Evolutionary conservation across 1,140 invertebrate genomes (phyloP).

Genomic region (Episyrphus balteatus): DNA sequence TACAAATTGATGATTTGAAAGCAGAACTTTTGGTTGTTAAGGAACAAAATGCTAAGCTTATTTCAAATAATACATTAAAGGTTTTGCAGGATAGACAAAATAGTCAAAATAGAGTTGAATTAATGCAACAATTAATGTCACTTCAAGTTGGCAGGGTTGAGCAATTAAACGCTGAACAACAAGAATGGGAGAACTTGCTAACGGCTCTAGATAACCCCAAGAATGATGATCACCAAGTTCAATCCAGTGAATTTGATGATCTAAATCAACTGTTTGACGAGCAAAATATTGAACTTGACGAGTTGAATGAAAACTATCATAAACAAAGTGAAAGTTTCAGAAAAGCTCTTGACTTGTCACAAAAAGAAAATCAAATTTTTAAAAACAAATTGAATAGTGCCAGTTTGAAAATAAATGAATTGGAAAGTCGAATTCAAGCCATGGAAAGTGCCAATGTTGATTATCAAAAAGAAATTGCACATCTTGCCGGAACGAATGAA

Average conservation of each 20-base stretch:
- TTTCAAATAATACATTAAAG: background rate
- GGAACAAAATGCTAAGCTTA: conserved; percentile 4
- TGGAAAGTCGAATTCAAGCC: too few species aligned
- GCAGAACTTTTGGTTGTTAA: conserved; percentile 22
- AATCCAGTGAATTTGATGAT: conserved; percentile 21
- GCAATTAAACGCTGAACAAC: background rate
- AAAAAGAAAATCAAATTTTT: conserved; percentile 14
- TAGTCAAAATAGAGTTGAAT: background rate
- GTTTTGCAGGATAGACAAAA: background rate
- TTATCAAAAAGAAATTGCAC: too few species aligned
- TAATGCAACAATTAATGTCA: background rate
- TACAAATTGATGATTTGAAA: conserved; percentile 20
- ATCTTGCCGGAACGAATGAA: background rate
- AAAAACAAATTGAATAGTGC: background rate
- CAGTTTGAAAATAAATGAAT: background rate
- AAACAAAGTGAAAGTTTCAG: conserved; percentile 6
- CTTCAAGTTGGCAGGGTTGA: background rate
- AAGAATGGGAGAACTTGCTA: conserved; percentile 23
- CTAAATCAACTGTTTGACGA: conserved; percentile 23
- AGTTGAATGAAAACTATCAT: conserved; percentile 16
- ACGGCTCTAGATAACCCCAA: conserved; percentile 17
- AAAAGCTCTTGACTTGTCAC: conserved; percentile 10
- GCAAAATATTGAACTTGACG: conserved; percentile 23
- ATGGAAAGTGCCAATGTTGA: too few species aligned
- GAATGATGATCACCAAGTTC: conserved; percentile 19